Conservation (phyloP, 2,797 vertebrate genomes). For the Microhierax caerulescens region DNA sequence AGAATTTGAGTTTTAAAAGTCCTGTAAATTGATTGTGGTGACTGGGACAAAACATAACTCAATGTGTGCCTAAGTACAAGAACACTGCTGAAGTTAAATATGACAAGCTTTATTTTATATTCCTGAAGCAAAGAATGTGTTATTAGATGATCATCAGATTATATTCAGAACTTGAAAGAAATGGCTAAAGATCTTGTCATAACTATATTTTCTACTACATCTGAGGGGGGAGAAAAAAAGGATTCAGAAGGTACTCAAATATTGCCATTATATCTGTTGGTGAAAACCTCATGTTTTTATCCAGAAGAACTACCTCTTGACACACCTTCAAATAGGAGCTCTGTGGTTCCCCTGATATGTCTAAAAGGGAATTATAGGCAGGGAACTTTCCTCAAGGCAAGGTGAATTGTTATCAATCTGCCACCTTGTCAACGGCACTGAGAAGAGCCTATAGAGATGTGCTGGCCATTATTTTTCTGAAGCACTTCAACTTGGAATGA, state of each 20-base stretch:
- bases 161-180: neutral
- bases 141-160: neutral
- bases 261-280: neutral
- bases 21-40: neutral
- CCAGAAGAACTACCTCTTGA: neutral
- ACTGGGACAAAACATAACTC: neutral
- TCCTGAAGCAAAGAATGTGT: neutral
- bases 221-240: neutral
- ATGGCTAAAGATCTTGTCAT: neutral
- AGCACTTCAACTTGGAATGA: neutral
- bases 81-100: neutral
- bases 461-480: neutral
- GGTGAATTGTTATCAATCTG: neutral
- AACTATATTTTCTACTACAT: neutral
- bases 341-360: neutral
- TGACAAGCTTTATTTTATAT: neutral
- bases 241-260: neutral
- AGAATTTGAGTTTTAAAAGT: neutral
- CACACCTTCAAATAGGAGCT: neutral
- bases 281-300: neutral
- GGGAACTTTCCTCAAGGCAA: neutral
- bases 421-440: neutral
- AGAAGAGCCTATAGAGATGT: neutral
- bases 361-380: neutral
- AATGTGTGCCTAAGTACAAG: neutral